Base-by-base conservation (phyloP, 2,888 invertebrate species). In the Gibbula magus region DNA sequence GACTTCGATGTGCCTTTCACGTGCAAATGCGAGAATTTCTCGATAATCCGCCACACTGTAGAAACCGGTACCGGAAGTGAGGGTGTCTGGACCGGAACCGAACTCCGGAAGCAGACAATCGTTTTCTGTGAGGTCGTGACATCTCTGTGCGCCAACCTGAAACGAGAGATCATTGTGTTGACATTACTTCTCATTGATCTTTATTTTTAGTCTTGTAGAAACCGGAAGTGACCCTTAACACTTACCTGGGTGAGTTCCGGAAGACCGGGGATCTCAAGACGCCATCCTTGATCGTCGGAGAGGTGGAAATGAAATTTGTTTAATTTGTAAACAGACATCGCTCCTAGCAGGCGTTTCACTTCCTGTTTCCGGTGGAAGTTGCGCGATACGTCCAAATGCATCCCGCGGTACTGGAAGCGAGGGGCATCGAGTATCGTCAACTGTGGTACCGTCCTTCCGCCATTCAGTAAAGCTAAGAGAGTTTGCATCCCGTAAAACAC, bases 271-370 rank as follows among this genome's bases (percentile, higher is more conserved):
- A 92, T 92, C 67, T 92, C 89, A 0, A 92, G 80, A 51, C 92
- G 84, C 92, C 92, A 92, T 0, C 90, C 92, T 78, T 92, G 91
- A 78, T 92, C 92, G 80, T 92, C 92, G 0, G 90, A 80, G 67
- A 92, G 85, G 79, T 92, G 92, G 2, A 92, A 83, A 77, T 92
- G 92, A 0, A 92, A 84, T 54, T 86, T 88, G 85, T 92, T 92
- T 80, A 92, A 53, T 81, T 92, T 92, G 84, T 91, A 92, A 86
- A 85, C 87, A 1, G 90, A 87, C 84, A 84, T 82, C 56, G 83
- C 89, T 18, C 88, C 87, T 35, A 92, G 80, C 29, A 91, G 70
- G 52, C 84, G 82, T 56, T 87, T 80, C 7, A 91, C 79, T 39
- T 87, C 87, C 13, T 82, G 82, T 22, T 88, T 87, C 0, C 81